Percentiles rank a stretch among this genome's conserved stretches.
Evolutionary conservation across 1,140 invertebrate species (phyloP).

Genomic region (Ostrea denselamellosa): DNA sequence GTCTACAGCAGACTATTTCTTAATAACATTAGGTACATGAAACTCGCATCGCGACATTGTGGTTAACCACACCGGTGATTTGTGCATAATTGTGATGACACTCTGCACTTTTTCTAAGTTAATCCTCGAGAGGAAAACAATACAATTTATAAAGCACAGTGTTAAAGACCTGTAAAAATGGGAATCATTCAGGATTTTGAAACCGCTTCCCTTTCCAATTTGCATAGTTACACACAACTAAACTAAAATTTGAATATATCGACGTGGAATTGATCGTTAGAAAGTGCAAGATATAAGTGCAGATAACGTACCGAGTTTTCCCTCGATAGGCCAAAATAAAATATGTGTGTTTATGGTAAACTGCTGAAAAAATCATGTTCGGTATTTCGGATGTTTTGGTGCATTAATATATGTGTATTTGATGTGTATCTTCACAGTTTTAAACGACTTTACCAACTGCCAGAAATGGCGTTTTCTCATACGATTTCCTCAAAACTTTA

Average conservation of each 20-base stretch:
- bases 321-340: too few species aligned
- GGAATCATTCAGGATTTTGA: not conserved
- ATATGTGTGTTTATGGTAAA: too few species aligned
- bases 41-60: slow-evolving; percentile 16
- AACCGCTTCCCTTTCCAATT: not conserved
- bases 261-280: not conserved
- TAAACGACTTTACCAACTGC: too few species aligned
- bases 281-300: not conserved
- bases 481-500: too few species aligned
- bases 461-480: too few species aligned
- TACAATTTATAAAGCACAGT: not conserved
- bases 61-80: slow-evolving; percentile 14
- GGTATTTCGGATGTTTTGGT: too few species aligned
- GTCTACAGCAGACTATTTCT: slow-evolving; percentile 10
- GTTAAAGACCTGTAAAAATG: not conserved
- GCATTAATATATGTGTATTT: too few species aligned
- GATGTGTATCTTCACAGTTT: too few species aligned
- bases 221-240: not conserved
- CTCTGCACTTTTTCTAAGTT: not conserved
- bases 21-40: slow-evolving; percentile 12
- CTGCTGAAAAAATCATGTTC: too few species aligned
- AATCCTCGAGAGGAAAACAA: not conserved
- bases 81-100: slow-evolving; percentile 22
- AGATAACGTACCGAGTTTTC: not conserved
- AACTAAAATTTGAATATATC: not conserved